Conservation (phyloP, 2,113 vertebrate genomes). For the Brienomyrus longianalis region DNA sequence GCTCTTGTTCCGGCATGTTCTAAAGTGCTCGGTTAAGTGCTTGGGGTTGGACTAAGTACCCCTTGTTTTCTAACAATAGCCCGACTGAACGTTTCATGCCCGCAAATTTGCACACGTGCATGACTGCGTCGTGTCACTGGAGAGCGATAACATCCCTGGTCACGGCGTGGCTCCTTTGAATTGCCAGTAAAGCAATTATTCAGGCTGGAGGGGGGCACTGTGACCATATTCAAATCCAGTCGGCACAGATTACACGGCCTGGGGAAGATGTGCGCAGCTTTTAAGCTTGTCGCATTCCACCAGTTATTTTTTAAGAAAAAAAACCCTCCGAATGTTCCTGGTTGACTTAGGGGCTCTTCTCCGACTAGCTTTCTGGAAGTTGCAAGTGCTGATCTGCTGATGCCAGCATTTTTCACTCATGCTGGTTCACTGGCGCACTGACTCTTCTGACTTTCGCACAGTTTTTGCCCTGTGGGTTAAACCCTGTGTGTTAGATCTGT, state of each 20-base stretch:
- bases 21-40: not conserved
- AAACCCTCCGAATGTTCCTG: not conserved
- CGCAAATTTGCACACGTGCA: not conserved
- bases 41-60: not conserved
- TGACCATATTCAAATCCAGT: not conserved
- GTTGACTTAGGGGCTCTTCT: not conserved
- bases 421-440: not conserved
- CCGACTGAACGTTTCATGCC: not conserved
- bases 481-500: too few species aligned
- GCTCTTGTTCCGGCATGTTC: not conserved
- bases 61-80: not conserved
- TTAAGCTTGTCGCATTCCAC: not conserved
- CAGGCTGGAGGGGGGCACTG: not conserved
- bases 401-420: not conserved
- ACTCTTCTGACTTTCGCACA: too few species aligned
- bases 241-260: not conserved
- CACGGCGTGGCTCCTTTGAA: not conserved
- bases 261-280: not conserved
- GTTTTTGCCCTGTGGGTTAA: not conserved
- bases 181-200: constrained; percentile 1
- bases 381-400: not conserved
- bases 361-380: not conserved
- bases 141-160: not conserved
- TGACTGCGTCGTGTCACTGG: not conserved
- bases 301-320: not conserved